Evolutionary conservation across 2,113 vertebrate genomes (phyloP), one percentile per base, ranked within the genome.

Genomic region (Engystomops pustulosus): DNA sequence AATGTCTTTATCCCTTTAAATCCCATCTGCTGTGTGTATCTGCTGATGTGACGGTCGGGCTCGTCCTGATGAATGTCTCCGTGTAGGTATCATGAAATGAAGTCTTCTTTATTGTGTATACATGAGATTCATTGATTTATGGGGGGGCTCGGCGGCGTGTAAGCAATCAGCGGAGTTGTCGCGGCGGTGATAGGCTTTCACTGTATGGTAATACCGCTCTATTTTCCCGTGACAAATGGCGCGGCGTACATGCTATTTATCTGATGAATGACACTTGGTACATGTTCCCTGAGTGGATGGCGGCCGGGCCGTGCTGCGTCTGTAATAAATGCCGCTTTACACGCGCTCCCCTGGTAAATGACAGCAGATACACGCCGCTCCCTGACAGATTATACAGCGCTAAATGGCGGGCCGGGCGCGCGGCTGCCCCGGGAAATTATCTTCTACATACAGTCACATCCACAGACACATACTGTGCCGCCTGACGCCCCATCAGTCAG

Each of bases 311-410:
- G 17, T 53, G 65, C 79, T 55, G 79, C 69, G 36, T 41, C 65
- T 41, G 30, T 53, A 81, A 81, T 55, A 81, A 81, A 81, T 81
- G 67, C 67, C 79, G 55, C 20, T 81, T 69, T 71, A 71, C 44
- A 41, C 67, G 49, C 47, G n/a, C 32, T 69, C 47, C 79, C 55
- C 27, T 71, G 49, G 62, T 81, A 81, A 81, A 70, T 81, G 65
- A 71, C 79, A 81, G 79, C 32, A 27, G 53, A 51, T 10, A 53
- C 79, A 81, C 55, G 79, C 79, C 71, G 65, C 69, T 81, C 47
- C 1, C 4, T 70, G 79, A 81, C 79, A 81, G 47, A 81, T 81
- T 53, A 81, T 38, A 38, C 79, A 0, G 6, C 53, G 20, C 67
- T 70, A 36, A 81, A 55, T 44, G 38, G 79, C 79, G 41, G 65